Evolutionary conservation across 2,888 invertebrate genomes (phyloP).

Genomic region (Amiota communis): DNA sequence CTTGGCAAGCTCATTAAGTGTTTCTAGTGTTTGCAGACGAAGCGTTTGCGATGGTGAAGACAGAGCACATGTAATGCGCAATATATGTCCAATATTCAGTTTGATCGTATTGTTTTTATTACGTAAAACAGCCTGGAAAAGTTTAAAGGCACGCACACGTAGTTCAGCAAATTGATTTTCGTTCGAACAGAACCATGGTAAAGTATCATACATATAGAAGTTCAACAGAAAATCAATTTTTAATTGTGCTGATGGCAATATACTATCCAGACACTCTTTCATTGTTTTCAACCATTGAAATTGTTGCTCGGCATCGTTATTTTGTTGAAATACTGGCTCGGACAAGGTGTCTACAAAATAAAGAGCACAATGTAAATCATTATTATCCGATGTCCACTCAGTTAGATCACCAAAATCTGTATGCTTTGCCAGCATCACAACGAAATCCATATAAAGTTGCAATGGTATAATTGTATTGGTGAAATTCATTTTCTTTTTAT

Average conservation of each 20-base stretch:
- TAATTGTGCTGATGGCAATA: slow-evolving; percentile 73
- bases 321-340: slow-evolving; percentile 37
- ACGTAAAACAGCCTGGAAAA: slow-evolving; percentile 52
- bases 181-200: slow-evolving; percentile 38
- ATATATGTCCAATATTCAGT: slow-evolving; percentile 50
- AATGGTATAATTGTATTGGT: slow-evolving; percentile 75
- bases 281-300: slow-evolving; percentile 58
- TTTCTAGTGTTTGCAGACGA: slow-evolving; percentile 76
- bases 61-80: slow-evolving; percentile 74
- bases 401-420: slow-evolving; percentile 69
- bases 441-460: slow-evolving; percentile 76
- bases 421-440: slow-evolving; percentile 74
- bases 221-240: slow-evolving; percentile 77
- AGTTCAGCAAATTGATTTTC: slow-evolving; percentile 73
- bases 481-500: slow-evolving; percentile 59
- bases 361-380: slow-evolving; percentile 51
- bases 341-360: slow-evolving; percentile 57
- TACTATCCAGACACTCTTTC: slow-evolving; percentile 74
- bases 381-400: slow-evolving; percentile 56
- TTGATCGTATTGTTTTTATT: slow-evolving; percentile 39
- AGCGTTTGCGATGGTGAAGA: slow-evolving; percentile 76
- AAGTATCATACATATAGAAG: slow-evolving; percentile 72
- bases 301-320: slow-evolving; percentile 48
- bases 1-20: slow-evolving; percentile 70
- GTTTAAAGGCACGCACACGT: slow-evolving; percentile 74